Evolutionary conservation across 2,113 vertebrate species (phyloP).

Genomic region (Acanthisitta chloris): DNA sequence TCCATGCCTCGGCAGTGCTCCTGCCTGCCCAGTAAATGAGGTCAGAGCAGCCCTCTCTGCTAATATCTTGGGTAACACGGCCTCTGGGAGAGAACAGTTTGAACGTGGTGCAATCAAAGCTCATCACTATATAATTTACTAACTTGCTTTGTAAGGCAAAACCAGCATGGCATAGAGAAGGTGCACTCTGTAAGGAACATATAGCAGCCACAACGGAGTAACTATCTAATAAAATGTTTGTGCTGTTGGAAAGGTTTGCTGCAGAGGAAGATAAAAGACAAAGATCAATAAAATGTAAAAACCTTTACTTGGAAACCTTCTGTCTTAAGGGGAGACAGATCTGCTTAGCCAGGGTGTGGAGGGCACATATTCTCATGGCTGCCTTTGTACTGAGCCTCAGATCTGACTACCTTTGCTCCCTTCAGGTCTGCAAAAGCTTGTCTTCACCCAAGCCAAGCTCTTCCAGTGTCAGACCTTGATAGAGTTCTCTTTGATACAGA

Average conservation of each 20-base stretch:
- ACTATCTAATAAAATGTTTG: constrained; percentile 21
- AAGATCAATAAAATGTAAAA: constrained; percentile 55
- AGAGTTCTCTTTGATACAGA: background rate
- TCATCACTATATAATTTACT: background rate
- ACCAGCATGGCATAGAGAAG: background rate
- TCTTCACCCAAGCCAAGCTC: background rate
- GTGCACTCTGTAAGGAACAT: background rate
- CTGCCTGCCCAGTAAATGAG: constrained; percentile 15
- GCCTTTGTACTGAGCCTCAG: background rate
- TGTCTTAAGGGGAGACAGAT: background rate
- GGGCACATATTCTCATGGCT: background rate
- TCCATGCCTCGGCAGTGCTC: background rate
- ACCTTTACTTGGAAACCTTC: background rate
- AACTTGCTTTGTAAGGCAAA: constrained; percentile 27
- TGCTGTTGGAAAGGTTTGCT: constrained; percentile 25
- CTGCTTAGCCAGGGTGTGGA: background rate
- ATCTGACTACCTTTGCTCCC: background rate
- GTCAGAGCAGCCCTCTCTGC: background rate
- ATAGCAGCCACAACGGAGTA: background rate
- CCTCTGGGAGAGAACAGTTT: background rate
- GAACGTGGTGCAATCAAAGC: constrained; percentile 10
- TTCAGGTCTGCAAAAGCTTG: background rate
- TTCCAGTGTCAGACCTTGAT: background rate
- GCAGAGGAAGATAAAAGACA: constrained; percentile 46
- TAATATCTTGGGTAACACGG: background rate